These are phyloP conservation scores for Pseudococcus longispinus DNA, from an alignment of 2,888 invertebrate genomes.

Conservation along the genomic window DNA sequence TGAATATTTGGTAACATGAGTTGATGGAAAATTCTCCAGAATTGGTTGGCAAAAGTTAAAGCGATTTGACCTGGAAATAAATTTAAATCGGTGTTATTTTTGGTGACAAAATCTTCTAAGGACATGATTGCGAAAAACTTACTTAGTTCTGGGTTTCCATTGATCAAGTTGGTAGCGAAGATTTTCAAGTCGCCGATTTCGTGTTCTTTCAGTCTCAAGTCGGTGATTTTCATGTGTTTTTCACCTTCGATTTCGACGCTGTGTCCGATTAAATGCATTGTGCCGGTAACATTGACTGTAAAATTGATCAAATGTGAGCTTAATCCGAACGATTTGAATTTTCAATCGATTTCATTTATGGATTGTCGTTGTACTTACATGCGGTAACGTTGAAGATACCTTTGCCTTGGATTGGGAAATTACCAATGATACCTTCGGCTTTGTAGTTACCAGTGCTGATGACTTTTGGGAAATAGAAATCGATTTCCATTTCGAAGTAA, in stretches of 20 bases:
- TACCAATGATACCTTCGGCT: conserved; percentile 70
- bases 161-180: conserved; percentile 69
- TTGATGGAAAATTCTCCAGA: conserved; percentile 70
- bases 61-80: conserved; percentile 67
- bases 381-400: conserved; percentile 65
- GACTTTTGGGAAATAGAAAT: conserved; percentile 68
- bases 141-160: conserved; percentile 72
- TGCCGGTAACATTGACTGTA: conserved; percentile 68
- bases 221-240: conserved; percentile 68
- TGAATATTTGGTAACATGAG: conserved; percentile 68
- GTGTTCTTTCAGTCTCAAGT: conserved; percentile 69
- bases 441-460: conserved; percentile 69
- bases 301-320: conserved; percentile 52
- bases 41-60: conserved; percentile 67
- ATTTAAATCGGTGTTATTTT: not conserved
- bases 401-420: conserved; percentile 69
- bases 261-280: conserved; percentile 69
- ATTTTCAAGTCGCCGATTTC: conserved; percentile 71
- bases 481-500: conserved; percentile 68
- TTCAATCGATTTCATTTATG: not conserved
- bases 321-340: not conserved
- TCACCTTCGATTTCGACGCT: conserved; percentile 67
- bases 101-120: not conserved
- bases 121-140: conserved; percentile 62
- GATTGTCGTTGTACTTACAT: conserved; percentile 48